phyloP scores from a whole-genome alignment of 2,797 vertebrate genomes.

The Pipistrellus kuhlii region DNA sequence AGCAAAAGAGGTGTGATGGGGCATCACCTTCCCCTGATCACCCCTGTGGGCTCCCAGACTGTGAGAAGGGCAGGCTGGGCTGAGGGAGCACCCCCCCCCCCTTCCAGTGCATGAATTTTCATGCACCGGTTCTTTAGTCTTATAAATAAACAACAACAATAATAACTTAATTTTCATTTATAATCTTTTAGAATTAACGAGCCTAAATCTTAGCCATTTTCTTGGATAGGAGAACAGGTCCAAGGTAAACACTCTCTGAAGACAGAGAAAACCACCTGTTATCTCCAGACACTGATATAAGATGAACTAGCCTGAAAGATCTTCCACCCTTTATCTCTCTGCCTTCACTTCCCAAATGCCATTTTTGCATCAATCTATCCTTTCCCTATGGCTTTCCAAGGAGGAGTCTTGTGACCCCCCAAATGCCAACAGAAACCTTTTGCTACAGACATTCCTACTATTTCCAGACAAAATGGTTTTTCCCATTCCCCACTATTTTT shows the following conservation, averaged over 20 bases:
- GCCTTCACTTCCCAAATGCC: neutral
- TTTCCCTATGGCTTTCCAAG: neutral
- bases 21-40: no score
- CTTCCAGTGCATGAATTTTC: no score
- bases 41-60: no score
- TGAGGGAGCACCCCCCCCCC: no score
- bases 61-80: no score
- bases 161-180: neutral
- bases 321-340: neutral
- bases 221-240: neutral
- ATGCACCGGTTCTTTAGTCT: no score
- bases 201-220: neutral
- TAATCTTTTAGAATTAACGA: neutral
- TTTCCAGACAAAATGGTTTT: neutral
- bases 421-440: neutral
- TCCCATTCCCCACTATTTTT: neutral
- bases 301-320: neutral
- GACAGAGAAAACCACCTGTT: neutral
- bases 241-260: neutral
- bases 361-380: neutral
- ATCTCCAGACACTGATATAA: neutral
- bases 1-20: no score
- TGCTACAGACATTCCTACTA: neutral
- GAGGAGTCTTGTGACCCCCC: neutral
- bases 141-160: slow-evolving; percentile 7